Evolutionary conservation across 1,140 invertebrate species (phyloP).

Genomic region (Lordiphosa collinella): DNA sequence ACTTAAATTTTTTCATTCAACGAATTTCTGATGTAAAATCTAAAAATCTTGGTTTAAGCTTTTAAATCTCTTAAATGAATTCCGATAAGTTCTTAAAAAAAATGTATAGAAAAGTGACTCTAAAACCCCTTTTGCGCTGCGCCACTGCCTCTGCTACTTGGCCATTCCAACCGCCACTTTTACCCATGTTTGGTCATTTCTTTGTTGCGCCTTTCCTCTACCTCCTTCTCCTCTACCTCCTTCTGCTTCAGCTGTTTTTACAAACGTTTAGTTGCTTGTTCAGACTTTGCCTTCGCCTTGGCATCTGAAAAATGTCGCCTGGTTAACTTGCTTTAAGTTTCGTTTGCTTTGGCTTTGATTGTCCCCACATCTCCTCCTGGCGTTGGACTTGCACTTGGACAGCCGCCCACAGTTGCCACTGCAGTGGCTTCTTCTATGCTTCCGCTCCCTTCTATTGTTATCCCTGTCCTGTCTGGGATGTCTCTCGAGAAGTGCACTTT

Average conservation of each 20-base stretch:
- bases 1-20: no score
- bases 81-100: no score
- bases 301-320: conserved; percentile 74
- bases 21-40: no score
- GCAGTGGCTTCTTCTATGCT: conserved; percentile 18
- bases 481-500: conserved; percentile 33
- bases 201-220: conserved; percentile 35
- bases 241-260: conserved; percentile 19
- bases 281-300: conserved; percentile 42
- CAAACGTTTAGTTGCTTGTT: conserved; percentile 49
- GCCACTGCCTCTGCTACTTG: conserved; percentile 19
- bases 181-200: conserved; percentile 54
- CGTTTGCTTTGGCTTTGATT: conserved; percentile 68
- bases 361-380: conserved; percentile 27
- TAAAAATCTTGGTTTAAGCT: no score
- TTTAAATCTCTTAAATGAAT: no score
- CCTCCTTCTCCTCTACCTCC: background rate
- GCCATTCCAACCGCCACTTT: conserved; percentile 28
- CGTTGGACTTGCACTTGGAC: conserved; percentile 19
- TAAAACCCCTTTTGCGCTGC: conserved; percentile 1
- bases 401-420: conserved; percentile 70
- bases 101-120: no score
- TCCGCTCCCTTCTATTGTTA: conserved; percentile 16
- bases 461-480: conserved; percentile 10
- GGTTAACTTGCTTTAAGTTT: conserved; percentile 75